Percentiles rank a stretch among this genome's conserved stretches.
Evolutionary conservation across 2,888 invertebrate species (phyloP).

Genomic region (Zaprionus obscuricornis): DNA sequence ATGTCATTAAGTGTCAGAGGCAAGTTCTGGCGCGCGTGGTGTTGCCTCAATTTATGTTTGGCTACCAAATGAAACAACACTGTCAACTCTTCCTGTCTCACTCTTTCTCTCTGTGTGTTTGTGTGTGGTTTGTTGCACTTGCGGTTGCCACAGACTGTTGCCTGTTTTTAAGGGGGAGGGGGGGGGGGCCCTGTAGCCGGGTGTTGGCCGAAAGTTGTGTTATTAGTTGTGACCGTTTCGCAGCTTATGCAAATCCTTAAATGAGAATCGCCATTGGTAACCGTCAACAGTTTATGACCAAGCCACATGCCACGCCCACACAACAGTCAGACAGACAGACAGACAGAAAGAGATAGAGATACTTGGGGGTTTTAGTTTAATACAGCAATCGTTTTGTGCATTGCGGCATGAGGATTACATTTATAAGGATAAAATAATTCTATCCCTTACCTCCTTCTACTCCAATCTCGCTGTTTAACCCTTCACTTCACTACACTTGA

Average conservation of each 20-base stretch:
- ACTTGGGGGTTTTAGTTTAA: conserved; percentile 16
- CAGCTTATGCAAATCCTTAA: conserved; percentile 49
- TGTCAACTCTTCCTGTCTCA: no score
- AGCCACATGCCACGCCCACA: conserved; percentile 1
- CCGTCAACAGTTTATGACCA: conserved; percentile 31
- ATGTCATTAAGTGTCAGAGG: conserved; percentile 61
- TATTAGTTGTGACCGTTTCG: conserved; percentile 58
- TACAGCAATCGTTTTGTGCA: conserved; percentile 22
- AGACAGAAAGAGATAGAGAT: no score
- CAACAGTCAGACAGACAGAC: no score
- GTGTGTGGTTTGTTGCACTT: conserved; percentile 24
- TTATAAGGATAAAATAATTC: no score
- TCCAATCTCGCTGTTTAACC: no score
- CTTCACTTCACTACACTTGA: no score
- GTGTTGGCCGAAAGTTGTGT: conserved; percentile 43
- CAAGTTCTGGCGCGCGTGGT: conserved; percentile 34
- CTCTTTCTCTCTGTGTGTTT: conserved; percentile 10
- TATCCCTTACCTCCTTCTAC: no score
- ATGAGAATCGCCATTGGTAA: background rate
- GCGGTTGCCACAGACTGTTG: no score
- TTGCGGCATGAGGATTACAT: conserved; percentile 16
- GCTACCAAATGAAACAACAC: conserved; percentile 15
- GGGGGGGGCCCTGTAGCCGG: background rate
- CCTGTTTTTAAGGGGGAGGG: background rate
- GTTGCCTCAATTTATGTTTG: conserved; percentile 55